Base-by-base conservation (phyloP, 2,113 vertebrate genomes). In the Rhinogobius similis region DNA sequence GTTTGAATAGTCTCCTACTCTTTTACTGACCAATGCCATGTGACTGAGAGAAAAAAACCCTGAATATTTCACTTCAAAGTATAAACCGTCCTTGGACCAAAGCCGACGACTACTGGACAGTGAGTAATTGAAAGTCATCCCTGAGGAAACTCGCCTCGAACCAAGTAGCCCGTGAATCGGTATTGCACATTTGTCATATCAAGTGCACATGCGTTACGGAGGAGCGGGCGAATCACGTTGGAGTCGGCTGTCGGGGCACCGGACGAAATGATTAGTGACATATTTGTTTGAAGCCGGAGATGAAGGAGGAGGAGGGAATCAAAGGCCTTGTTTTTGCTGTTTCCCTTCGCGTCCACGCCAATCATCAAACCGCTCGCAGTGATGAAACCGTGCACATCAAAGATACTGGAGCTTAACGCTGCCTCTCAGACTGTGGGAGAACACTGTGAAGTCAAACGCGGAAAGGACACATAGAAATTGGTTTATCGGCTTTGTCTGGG, bases 261-360 rank as follows among this genome's bases (percentile, higher is more conserved):
- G 24, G 55, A 26, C 58, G 50, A 76, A 81, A 72, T 81, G 71
- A 78, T 85, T 75, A 75, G 44, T 56, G 73, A 65, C 52, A 79
- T 52, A 68, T 81, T 68, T 84, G 67, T 83, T 68, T 82, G 72
- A 86, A 77, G 77, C 5, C 4, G 14, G 66, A 62, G 43, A 70
- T 36, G n/a, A 59, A 61, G 16, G 24, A 73, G 39, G 23, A 68
- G 39, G 58, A 56, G 46, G 62, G 65, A 77, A 66, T 65, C 50
- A 61, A 70, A 84, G 62, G 1, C 24, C n/a, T 71, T 69, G 64
- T 75, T 79, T 75, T 26, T 79, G 38, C 56, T 24, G 27, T 56
- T 79, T 79, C 53, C 66, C 43, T 29, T 36, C 41, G 53, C 14
- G 27, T 27, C 32, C 73, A 68, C 23, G 27, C 72, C 44, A 67